Evolutionary conservation across 2,113 vertebrate species (phyloP).

Genomic region (Ictidomys tridecemlineatus): DNA sequence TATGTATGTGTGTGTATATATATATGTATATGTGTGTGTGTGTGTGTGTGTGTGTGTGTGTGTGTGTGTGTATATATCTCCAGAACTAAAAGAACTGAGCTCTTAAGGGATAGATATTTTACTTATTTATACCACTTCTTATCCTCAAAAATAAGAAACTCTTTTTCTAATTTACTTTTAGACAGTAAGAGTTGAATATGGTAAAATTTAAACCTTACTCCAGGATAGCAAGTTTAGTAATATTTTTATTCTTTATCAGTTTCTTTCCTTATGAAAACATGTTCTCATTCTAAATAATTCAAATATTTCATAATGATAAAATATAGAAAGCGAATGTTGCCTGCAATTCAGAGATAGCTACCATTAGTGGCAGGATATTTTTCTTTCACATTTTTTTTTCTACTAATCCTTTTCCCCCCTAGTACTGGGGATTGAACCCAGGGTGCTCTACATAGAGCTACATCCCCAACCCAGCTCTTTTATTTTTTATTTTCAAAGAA

Average conservation of each 20-base stretch:
- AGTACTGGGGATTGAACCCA: neutral
- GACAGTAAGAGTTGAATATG: neutral
- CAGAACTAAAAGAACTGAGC: neutral
- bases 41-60: too few species aligned
- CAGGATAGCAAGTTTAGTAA: neutral
- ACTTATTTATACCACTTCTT: neutral
- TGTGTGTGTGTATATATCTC: neutral
- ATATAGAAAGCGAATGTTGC: neutral
- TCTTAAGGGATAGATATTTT: neutral
- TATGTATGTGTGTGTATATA: too few species aligned
- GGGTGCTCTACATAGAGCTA: neutral
- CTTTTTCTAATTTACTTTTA: neutral
- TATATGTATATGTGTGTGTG: too few species aligned
- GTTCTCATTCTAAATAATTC: neutral
- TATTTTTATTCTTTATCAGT: neutral
- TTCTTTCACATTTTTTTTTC: neutral
- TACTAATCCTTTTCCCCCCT: neutral
- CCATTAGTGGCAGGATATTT: neutral
- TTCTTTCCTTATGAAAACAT: slow-evolving; percentile 3
- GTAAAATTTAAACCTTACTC: neutral
- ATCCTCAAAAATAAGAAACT: neutral
- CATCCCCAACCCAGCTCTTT: neutral
- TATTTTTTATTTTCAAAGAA: neutral
- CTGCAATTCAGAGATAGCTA: neutral
- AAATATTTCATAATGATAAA: neutral